These are phyloP conservation scores for Andrena haemorrhoa DNA, from an alignment of 2,888 invertebrate species.

Conservation along the genomic window DNA sequence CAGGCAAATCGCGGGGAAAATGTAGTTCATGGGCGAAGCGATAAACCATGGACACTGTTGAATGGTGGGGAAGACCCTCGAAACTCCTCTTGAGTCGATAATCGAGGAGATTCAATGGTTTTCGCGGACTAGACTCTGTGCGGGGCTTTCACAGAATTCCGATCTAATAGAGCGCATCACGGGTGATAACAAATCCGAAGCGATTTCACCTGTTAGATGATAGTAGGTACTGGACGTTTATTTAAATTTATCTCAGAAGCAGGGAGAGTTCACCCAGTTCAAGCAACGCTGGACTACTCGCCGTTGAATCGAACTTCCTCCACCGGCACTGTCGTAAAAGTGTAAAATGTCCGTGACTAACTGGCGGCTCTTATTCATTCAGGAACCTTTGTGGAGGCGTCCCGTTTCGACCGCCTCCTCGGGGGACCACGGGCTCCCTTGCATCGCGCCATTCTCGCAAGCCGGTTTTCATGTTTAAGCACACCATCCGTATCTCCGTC, in stretches of 20 bases:
- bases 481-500: background rate
- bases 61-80: background rate
- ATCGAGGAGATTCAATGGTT: constrained; percentile 10
- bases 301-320: no score
- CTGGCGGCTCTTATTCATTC: no score
- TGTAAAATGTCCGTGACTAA: no score
- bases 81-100: constrained; percentile 3
- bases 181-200: background rate
- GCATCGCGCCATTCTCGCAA: background rate
- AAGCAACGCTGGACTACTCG: no score
- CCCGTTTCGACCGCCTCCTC: background rate
- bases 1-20: constrained; percentile 43
- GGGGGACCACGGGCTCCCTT: background rate
- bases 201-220: background rate
- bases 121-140: background rate
- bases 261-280: no score
- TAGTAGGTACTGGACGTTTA: no score
- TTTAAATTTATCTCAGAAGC: no score
- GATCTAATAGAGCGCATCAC: background rate
- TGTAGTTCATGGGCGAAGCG: constrained; percentile 63
- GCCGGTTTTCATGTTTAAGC: constrained; percentile 1
- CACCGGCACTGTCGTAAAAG: no score
- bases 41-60: constrained; percentile 15
- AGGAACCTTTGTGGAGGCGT: background rate
- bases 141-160: background rate